phyloP scores from a whole-genome alignment of 1,140 invertebrate genomes.

The Philopotamus ludificatus region DNA sequence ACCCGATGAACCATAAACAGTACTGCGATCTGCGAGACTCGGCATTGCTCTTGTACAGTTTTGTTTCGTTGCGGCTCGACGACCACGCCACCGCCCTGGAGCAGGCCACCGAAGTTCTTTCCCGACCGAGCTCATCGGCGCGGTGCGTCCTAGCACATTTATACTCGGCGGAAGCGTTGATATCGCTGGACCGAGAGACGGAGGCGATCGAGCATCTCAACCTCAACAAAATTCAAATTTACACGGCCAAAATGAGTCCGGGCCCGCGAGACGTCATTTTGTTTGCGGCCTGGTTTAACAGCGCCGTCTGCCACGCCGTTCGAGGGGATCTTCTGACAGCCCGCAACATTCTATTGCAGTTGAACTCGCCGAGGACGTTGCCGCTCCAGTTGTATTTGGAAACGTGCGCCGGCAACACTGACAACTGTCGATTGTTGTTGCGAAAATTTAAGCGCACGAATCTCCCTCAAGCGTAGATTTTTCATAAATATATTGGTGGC shows the following conservation, averaged over 20 bases:
- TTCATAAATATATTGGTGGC: no score
- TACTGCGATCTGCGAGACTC: slow-evolving; percentile 57
- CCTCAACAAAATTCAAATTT: slow-evolving; percentile 66
- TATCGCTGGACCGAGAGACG: slow-evolving; percentile 76
- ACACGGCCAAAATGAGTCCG: slow-evolving; percentile 49
- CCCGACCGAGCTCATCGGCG: slow-evolving; percentile 15
- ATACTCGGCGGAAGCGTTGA: slow-evolving; percentile 86
- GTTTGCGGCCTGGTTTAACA: slow-evolving; percentile 53
- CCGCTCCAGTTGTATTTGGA: slow-evolving; percentile 55
- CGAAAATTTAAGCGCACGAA: slow-evolving; percentile 43
- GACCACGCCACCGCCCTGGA: slow-evolving; percentile 77
- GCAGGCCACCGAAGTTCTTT: slow-evolving; percentile 17
- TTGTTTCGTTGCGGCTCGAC: slow-evolving; percentile 80
- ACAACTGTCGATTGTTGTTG: slow-evolving; percentile 52
- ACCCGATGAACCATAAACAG: slow-evolving; percentile 52
- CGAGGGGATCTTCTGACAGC: slow-evolving; percentile 51
- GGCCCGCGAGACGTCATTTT: slow-evolving; percentile 51
- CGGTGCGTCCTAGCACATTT: slow-evolving; percentile 80
- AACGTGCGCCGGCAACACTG: slow-evolving; percentile 54
- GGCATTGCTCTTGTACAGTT: slow-evolving; percentile 76
- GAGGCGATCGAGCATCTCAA: slow-evolving; percentile 86
- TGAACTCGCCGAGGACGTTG: slow-evolving; percentile 51
- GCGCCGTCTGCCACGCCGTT: slow-evolving; percentile 51
- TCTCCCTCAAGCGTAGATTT: not conserved
- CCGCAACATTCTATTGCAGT: slow-evolving; percentile 51